Conservation (phyloP, 2,113 vertebrate genomes). For the Phaethornis superciliosus region DNA sequence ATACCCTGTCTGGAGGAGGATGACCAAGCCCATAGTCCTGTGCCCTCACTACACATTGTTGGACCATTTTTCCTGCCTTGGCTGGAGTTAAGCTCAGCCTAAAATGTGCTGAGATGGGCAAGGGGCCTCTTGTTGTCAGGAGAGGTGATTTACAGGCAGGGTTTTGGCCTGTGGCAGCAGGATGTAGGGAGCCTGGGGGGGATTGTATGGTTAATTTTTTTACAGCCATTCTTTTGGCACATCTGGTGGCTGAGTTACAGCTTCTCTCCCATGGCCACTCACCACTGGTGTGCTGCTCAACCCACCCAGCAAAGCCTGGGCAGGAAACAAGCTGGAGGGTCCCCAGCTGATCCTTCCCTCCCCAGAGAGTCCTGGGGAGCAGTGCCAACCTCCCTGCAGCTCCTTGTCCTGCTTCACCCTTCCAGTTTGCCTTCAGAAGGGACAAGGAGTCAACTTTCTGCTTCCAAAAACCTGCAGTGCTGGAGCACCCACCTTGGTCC, state of each 20-base stretch:
- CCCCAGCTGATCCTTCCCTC: not conserved
- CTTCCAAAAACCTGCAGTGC: not conserved
- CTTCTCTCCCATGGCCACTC: not conserved
- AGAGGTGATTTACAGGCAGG: not conserved
- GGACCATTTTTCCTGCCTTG: not conserved
- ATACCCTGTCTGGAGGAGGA: not conserved
- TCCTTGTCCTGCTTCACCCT: accelerated
- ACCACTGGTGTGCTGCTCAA: not conserved
- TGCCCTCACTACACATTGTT: accelerated
- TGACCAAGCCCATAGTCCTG: not conserved
- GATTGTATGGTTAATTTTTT: too few relatives aligned
- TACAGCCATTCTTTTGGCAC: not conserved
- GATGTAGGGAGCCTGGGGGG: not conserved
- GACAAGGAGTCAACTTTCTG: not conserved
- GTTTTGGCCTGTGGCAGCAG: not conserved
- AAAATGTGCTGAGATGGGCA: accelerated
- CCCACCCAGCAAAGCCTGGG: not conserved
- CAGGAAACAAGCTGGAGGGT: not conserved
- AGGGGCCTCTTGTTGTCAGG: not conserved
- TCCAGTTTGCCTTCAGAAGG: not conserved
- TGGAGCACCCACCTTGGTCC: accelerated
- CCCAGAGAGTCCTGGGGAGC: not conserved
- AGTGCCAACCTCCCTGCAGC: not conserved
- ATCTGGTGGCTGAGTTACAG: not conserved
- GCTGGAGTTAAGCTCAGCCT: not conserved